These are phyloP conservation scores for Sabatieria punctata DNA, from an alignment of 2,888 invertebrate species.

Conservation along the genomic window DNA sequence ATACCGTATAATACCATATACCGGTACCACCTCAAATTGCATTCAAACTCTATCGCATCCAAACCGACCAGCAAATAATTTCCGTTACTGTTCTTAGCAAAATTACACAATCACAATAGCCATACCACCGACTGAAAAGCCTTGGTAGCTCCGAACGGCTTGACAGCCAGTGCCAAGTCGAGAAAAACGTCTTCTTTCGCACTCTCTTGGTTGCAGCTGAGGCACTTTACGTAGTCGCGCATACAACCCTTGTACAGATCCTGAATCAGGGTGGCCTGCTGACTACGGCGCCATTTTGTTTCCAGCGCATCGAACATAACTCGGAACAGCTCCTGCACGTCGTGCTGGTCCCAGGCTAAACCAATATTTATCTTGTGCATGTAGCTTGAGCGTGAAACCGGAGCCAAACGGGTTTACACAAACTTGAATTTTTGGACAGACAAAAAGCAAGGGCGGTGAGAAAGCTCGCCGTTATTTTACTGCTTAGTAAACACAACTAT, in stretches of 20 bases:
- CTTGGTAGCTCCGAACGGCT: constrained; percentile 57
- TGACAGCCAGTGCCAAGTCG: constrained; percentile 66
- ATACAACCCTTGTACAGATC: constrained; percentile 56
- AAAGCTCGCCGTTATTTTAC: no score
- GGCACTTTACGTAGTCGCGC: constrained; percentile 72
- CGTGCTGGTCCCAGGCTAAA: constrained; percentile 71
- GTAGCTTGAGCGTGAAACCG: no score
- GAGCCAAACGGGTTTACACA: no score
- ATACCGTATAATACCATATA: no score
- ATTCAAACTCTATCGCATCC: no score
- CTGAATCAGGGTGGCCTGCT: constrained; percentile 62
- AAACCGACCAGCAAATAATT: no score
- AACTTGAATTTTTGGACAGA: no score
- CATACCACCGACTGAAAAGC: constrained; percentile 52
- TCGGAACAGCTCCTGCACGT: constrained; percentile 70
- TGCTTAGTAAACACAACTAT: no score
- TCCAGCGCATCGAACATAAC: constrained; percentile 79
- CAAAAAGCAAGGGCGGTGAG: no score
- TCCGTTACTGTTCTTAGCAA: no score
- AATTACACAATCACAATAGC: no score
- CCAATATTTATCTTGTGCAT: background rate
- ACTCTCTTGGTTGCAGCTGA: constrained; percentile 59
- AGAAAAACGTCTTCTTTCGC: constrained; percentile 62
- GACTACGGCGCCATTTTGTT: constrained; percentile 60
- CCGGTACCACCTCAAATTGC: no score